Conservation (phyloP, 2,888 invertebrate species). For the Chrysomela aeneicollis region DNA sequence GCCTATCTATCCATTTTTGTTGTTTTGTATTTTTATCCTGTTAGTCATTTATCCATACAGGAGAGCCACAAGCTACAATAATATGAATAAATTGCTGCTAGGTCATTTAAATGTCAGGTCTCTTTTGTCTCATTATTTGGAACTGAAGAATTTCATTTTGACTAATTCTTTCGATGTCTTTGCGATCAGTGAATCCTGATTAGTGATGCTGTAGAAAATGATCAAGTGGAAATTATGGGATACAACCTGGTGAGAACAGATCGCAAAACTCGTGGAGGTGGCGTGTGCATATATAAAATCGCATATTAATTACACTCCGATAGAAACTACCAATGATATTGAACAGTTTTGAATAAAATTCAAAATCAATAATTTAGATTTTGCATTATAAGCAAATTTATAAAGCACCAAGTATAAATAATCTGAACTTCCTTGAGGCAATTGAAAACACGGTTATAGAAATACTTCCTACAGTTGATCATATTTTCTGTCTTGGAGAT, state of each 20-base stretch:
- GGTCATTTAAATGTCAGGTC: background rate
- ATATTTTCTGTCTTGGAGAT: conserved; percentile 11
- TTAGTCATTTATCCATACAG: too few relatives aligned
- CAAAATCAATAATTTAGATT: background rate
- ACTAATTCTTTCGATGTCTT: conserved; percentile 2
- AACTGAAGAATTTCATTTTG: background rate
- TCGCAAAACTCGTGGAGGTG: conserved; percentile 1
- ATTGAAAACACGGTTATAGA: background rate
- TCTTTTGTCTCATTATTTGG: background rate
- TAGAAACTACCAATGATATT: background rate
- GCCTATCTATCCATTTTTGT: too few relatives aligned
- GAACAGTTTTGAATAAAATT: conserved; percentile 4
- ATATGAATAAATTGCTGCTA: background rate
- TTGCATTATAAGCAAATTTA: background rate
- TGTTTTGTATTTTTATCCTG: too few relatives aligned
- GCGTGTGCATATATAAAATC: conserved; percentile 1
- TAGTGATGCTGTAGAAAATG: conserved; percentile 1
- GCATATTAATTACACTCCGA: background rate
- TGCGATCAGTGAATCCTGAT: conserved; percentile 4
- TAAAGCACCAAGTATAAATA: background rate
- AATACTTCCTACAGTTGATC: background rate
- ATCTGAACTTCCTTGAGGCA: background rate
- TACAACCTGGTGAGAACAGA: background rate
- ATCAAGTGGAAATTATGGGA: background rate
- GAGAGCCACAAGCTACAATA: background rate